Evolutionary conservation across 2,797 vertebrate genomes (phyloP), one percentile per base, ranked within the genome.

Genomic region (Acanthiza pusilla): DNA sequence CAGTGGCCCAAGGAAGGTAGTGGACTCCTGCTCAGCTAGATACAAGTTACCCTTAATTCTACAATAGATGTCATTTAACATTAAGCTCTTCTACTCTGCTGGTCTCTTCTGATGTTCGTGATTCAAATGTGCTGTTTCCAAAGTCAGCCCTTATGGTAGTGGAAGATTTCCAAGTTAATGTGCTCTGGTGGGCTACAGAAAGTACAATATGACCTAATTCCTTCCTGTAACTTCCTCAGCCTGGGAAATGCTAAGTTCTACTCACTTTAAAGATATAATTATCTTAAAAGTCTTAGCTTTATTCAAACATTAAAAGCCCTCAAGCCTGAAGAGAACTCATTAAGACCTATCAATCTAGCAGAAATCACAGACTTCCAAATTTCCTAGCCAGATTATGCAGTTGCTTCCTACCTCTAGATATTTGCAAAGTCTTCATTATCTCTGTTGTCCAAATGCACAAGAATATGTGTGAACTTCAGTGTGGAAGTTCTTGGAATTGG

Each of bases 181-280:
- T 88, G 85, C 76, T 89, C 61, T 89, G 23, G 85, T 96, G 90
- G 88, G 85, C 91, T 82, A 75, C 53, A 50, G 68, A 91, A 96
- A 93, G 92, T 86, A 96, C 91, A 91, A 73, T 91, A 91, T 94
- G 91, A 96, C 96, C 92, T 90, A 96, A 73, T 97, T 97, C 71
- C 70, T 95, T 65, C 85, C 50, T 80, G 47, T 88, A 73, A 34
- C 61, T 96, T 96, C 72, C 79, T 50, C 61, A 88, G 81, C 70
- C 53, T 89, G 63, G 92, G 93, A 96, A 95, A 94, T 73, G 29
- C 15, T 48, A 38, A 61, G 4, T 85, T 85, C 30, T 42, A 20
- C 60, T 76, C 26, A 27, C 53, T 88, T 88, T 68, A 96, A 89
- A 92, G 85, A 88, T 89, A 70, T 93, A 86, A 80, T 88, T 89